Evolutionary conservation across 2,797 vertebrate genomes (phyloP).

Genomic region (Rhinichthys osculus): DNA sequence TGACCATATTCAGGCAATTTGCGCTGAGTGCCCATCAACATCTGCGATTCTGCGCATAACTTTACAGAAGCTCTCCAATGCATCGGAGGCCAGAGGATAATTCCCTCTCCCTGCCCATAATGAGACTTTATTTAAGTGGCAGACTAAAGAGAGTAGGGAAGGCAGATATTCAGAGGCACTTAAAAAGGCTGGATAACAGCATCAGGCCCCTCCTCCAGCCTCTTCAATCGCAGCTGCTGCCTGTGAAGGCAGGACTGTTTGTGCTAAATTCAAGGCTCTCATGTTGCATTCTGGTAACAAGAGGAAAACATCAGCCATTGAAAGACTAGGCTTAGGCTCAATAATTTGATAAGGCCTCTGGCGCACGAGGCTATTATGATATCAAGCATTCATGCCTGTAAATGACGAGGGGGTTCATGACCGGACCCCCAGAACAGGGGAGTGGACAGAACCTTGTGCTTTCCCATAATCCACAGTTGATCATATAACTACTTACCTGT

Average conservation of each 20-base stretch:
- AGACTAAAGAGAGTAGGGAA: slow-evolving; percentile 65
- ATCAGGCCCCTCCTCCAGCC: slow-evolving; percentile 37
- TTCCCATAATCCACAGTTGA: slow-evolving; percentile 13
- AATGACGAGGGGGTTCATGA: slow-evolving; percentile 15
- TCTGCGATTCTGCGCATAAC: slow-evolving; percentile 66
- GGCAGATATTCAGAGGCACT: slow-evolving; percentile 60
- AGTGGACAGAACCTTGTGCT: neutral
- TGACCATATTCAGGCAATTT: slow-evolving; percentile 77
- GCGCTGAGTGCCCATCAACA: slow-evolving; percentile 75
- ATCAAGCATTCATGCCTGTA: slow-evolving; percentile 24
- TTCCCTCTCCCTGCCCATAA: slow-evolving; percentile 69
- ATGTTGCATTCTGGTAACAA: slow-evolving; percentile 58
- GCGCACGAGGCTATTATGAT: slow-evolving; percentile 11
- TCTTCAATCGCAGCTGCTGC: slow-evolving; percentile 36
- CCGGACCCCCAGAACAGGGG: neutral
- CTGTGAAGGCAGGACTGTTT: slow-evolving; percentile 34
- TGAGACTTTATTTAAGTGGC: slow-evolving; percentile 75
- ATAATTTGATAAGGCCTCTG: slow-evolving; percentile 45
- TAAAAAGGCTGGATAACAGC: slow-evolving; percentile 56
- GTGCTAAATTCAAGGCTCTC: slow-evolving; percentile 48
- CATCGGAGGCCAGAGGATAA: slow-evolving; percentile 71
- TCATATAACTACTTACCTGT: neutral
- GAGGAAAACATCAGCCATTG: slow-evolving; percentile 44
- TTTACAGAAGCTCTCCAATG: slow-evolving; percentile 73
- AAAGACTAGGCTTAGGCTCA: slow-evolving; percentile 23